These are phyloP conservation scores for Mirza zaza DNA, from an alignment of 2,113 vertebrate species.

Conservation along the genomic window DNA sequence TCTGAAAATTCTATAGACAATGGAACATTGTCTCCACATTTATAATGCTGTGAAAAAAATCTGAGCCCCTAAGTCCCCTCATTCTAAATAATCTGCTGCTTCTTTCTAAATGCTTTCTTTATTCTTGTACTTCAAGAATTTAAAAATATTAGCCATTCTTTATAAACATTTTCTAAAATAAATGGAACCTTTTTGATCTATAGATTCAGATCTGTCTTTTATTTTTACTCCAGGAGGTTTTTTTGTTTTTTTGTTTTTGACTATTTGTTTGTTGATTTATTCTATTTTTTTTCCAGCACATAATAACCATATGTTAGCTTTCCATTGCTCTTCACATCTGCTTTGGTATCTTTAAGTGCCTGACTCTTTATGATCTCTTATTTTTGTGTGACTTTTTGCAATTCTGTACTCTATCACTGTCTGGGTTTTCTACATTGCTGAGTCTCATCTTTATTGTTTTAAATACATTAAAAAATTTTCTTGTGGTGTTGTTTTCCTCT, in stretches of 20 bases:
- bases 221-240: background rate
- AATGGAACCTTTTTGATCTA: background rate
- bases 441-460: background rate
- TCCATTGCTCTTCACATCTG: background rate
- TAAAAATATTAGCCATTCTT: background rate
- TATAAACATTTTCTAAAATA: background rate
- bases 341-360: background rate
- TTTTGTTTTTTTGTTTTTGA: background rate
- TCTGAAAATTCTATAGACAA: background rate
- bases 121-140: background rate
- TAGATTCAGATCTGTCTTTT: background rate
- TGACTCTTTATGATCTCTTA: background rate
- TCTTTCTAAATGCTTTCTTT: background rate
- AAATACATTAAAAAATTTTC: background rate
- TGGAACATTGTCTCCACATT: background rate
- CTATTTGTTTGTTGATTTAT: conserved; percentile 12
- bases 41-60: background rate
- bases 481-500: background rate
- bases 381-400: conserved; percentile 8
- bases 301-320: background rate
- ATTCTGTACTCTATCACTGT: background rate
- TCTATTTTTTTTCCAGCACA: background rate
- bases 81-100: background rate
- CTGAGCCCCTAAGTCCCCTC: background rate
- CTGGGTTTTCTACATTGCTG: background rate